phyloP scores from a whole-genome alignment of 2,113 vertebrate genomes.

The Cardinalis cardinalis region DNA sequence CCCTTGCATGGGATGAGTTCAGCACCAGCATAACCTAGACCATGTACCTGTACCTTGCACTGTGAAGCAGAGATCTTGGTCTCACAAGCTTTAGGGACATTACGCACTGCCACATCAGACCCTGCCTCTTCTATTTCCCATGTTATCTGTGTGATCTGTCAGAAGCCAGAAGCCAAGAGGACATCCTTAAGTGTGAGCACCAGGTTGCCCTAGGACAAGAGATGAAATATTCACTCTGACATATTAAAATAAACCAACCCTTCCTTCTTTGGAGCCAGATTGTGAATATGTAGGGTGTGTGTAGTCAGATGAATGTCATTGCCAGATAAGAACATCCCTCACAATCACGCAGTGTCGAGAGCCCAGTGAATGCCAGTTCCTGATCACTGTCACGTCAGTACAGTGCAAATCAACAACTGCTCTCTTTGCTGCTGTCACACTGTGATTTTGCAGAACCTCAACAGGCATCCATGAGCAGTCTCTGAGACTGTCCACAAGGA shows the following conservation, averaged over 20 bases:
- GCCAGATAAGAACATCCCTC: constrained; percentile 7
- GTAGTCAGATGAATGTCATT: constrained; percentile 13
- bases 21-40: not conserved
- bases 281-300: constrained; percentile 13
- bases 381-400: not conserved
- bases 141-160: not conserved
- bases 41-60: not conserved
- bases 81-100: not conserved
- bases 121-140: not conserved
- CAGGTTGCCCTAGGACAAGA: not conserved
- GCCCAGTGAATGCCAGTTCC: not conserved
- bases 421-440: not conserved
- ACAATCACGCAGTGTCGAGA: not conserved
- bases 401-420: not conserved
- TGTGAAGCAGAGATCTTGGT: not conserved
- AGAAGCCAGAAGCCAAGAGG: not conserved
- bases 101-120: not conserved
- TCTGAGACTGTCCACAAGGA: not conserved
- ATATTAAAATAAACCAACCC: constrained; percentile 48
- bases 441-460: not conserved
- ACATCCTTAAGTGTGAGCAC: not conserved
- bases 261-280: constrained; percentile 10
- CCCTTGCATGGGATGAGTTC: not conserved
- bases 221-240: constrained; percentile 14
- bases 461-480: not conserved